These are phyloP conservation scores for Drosophila aldrichi DNA, from an alignment of 2,888 invertebrate species.

Conservation along the genomic window DNA sequence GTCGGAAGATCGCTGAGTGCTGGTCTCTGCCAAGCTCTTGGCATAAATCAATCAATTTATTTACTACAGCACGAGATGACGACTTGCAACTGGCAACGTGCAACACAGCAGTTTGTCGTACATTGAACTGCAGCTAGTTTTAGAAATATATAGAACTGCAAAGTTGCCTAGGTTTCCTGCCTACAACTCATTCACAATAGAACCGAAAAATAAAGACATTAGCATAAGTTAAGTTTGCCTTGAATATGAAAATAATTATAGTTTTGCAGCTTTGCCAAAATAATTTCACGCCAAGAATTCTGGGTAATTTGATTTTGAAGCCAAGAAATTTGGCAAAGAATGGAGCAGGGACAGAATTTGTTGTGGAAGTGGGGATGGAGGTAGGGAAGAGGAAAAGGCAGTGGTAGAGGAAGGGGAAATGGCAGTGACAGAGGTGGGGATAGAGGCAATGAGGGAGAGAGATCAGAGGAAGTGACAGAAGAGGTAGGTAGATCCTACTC, in stretches of 20 bases:
- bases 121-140: constrained; percentile 68
- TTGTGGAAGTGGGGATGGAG: no score
- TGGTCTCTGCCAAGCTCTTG: constrained; percentile 53
- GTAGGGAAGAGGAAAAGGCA: neutral
- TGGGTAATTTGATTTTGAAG: constrained; percentile 54
- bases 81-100: constrained; percentile 25
- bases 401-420: no score
- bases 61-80: constrained; percentile 34
- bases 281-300: constrained; percentile 69
- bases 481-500: no score
- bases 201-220: constrained; percentile 49
- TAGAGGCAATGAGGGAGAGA: neutral
- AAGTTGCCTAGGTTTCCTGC: constrained; percentile 44
- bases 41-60: constrained; percentile 82
- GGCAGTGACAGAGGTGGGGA: neutral
- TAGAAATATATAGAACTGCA: constrained; percentile 10
- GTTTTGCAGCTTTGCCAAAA: constrained; percentile 52
- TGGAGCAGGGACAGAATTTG: neutral
- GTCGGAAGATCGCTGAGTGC: constrained; percentile 38
- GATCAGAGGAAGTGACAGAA: no score
- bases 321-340: constrained; percentile 18
- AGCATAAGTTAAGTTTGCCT: constrained; percentile 56
- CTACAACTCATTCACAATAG: constrained; percentile 72
- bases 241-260: constrained; percentile 58
- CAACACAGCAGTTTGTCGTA: constrained; percentile 35